Percentiles rank a stretch among this genome's conserved stretches.
These are phyloP conservation scores for Ascaphus truei DNA, from an alignment of 2,113 vertebrate species.

Conservation along the genomic window DNA sequence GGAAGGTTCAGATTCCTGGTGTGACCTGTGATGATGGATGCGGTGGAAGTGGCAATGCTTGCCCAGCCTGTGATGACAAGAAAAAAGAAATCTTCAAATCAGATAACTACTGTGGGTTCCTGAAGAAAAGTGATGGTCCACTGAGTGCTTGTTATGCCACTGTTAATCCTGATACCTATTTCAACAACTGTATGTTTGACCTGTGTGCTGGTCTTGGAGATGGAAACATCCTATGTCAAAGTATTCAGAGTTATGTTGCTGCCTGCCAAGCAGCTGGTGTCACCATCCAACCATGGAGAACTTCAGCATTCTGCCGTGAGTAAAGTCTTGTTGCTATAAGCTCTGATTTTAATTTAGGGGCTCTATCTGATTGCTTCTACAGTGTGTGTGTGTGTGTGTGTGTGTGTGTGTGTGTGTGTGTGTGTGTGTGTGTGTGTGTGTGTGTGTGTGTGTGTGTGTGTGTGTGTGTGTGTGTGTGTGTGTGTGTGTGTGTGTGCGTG, in stretches of 20 bases:
- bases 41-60: not conserved
- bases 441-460: too few relatives aligned
- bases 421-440: too few relatives aligned
- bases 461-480: too few relatives aligned
- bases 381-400: too few relatives aligned
- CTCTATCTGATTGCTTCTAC: too few relatives aligned
- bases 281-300: constrained; percentile 57
- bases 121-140: constrained; percentile 48
- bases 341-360: too few relatives aligned
- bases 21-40: constrained; percentile 15
- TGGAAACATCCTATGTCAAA: constrained; percentile 53
- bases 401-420: too few relatives aligned
- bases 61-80: constrained; percentile 27
- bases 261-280: constrained; percentile 52
- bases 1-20: constrained; percentile 24
- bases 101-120: constrained; percentile 51
- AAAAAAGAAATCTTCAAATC: constrained; percentile 49
- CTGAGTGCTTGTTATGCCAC: constrained; percentile 54
- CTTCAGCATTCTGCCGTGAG: constrained; percentile 61
- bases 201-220: constrained; percentile 53
- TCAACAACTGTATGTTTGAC: constrained; percentile 60
- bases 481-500: too few relatives aligned
- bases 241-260: constrained; percentile 54
- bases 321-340: constrained; percentile 34
- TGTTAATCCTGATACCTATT: constrained; percentile 52